A percentile compares a stretch with the other conserved stretches of the same genome.
Conservation (phyloP, 30 jellyfish, hydroid and myxozoan species). For the Hydra vulgaris region DNA sequence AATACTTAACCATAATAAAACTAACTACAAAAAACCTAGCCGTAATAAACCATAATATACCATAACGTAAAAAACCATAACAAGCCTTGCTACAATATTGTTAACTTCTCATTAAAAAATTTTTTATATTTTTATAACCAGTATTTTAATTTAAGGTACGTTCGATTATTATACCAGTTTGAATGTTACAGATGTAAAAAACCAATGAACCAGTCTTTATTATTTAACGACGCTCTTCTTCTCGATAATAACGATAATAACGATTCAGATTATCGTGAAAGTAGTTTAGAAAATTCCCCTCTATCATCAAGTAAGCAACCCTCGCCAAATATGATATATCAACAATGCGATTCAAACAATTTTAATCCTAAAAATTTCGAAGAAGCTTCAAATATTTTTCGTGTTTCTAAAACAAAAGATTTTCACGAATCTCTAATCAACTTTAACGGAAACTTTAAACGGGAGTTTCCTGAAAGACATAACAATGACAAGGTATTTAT, state of each 20-base stretch:
- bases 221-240: slow-evolving; percentile 20
- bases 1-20: too few species aligned
- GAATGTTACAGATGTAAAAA: slow-evolving; percentile 21
- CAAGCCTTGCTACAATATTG: too few species aligned
- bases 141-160: slow-evolving; percentile 1
- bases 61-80: too few species aligned
- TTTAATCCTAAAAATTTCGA: neutral
- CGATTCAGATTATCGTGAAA: neutral
- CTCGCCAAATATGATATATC: neutral
- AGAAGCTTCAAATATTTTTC: neutral
- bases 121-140: too few species aligned
- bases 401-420: neutral
- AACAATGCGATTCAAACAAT: neutral
- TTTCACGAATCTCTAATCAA: neutral
- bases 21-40: too few species aligned
- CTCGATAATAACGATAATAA: neutral
- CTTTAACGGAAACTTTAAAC: neutral
- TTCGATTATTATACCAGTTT: slow-evolving; percentile 27
- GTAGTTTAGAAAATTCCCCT: neutral
- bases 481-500: neutral
- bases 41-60: too few species aligned
- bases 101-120: too few species aligned
- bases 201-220: slow-evolving; percentile 17
- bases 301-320: neutral
- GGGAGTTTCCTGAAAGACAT: neutral